A percentile compares a stretch with the other conserved stretches of the same genome.
These are phyloP conservation scores for Leptinotarsa haldemani DNA, from an alignment of 2,888 invertebrate genomes.

Conservation along the genomic window DNA sequence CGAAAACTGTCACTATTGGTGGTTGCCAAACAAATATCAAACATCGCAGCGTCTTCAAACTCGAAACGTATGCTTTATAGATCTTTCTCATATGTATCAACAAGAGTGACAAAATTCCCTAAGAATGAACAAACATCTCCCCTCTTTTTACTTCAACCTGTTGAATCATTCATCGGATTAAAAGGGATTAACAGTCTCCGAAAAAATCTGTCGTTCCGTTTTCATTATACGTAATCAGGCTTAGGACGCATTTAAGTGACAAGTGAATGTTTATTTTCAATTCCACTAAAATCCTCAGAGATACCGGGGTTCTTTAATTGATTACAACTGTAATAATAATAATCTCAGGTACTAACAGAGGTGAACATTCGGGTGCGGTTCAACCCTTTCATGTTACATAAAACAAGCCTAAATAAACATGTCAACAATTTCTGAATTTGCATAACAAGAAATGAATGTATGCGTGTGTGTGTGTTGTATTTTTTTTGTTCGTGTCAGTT, in stretches of 20 bases:
- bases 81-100: no score
- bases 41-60: no score
- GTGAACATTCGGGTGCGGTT: conserved; percentile 26
- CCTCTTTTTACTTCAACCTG: not conserved
- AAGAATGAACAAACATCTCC: not conserved
- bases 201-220: conserved; percentile 4
- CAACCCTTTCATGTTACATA: conserved; percentile 23
- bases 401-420: conserved; percentile 25
- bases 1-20: no score
- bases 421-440: conserved; percentile 29
- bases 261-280: conserved; percentile 14
- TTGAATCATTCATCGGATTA: conserved; percentile 4
- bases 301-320: conserved; percentile 17
- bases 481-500: conserved; percentile 1
- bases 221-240: conserved; percentile 11
- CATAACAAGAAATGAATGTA: conserved; percentile 29
- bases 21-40: no score
- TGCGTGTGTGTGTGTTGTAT: not conserved
- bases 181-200: not conserved
- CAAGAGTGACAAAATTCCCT: not conserved
- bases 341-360: conserved; percentile 7
- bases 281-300: conserved; percentile 9
- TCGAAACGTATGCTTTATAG: no score
- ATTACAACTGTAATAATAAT: conserved; percentile 35
- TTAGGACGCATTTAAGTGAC: conserved; percentile 12